Conservation (phyloP, 2,113 vertebrate species). For the Cynoglossus semilaevis region DNA sequence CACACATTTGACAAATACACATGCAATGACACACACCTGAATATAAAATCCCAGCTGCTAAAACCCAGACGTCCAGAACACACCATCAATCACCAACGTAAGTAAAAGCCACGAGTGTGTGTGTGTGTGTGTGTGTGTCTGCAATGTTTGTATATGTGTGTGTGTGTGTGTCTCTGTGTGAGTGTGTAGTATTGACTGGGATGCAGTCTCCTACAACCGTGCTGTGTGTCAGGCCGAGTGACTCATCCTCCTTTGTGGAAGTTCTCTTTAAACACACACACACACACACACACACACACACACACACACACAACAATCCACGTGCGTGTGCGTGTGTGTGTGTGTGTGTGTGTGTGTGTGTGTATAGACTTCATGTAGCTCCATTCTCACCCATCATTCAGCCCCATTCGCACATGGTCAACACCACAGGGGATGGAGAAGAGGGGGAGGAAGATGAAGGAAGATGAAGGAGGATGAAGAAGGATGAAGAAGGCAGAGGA, state of each 20-base stretch:
- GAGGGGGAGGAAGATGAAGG: constrained; percentile 43
- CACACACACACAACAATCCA: too few species aligned
- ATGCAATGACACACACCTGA: constrained; percentile 8
- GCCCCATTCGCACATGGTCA: constrained; percentile 64
- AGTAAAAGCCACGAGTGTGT: constrained; percentile 31
- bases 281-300: not conserved
- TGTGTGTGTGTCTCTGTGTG: constrained; percentile 28
- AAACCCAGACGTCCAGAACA: constrained; percentile 30
- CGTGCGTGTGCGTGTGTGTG: constrained; percentile 7
- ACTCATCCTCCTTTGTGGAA: constrained; percentile 59
- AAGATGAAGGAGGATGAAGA: constrained; percentile 43
- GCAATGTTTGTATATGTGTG: constrained; percentile 6
- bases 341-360: constrained; percentile 7
- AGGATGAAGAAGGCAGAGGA: constrained; percentile 53
- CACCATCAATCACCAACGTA: constrained; percentile 51
- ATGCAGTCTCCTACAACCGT: constrained; percentile 50
- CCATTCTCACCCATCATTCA: constrained; percentile 57
- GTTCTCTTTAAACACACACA: constrained; percentile 15
- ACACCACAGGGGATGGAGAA: constrained; percentile 44
- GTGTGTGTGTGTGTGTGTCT: constrained; percentile 25
- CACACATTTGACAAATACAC: constrained; percentile 9
- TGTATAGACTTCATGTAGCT: constrained; percentile 23
- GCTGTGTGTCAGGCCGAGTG: constrained; percentile 59
- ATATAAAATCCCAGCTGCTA: constrained; percentile 17
- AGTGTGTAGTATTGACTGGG: constrained; percentile 51